Percentiles rank a stretch among this genome's conserved stretches.
Conservation (phyloP, 2,797 vertebrate species). For the Distichodus sexfasciatus region DNA sequence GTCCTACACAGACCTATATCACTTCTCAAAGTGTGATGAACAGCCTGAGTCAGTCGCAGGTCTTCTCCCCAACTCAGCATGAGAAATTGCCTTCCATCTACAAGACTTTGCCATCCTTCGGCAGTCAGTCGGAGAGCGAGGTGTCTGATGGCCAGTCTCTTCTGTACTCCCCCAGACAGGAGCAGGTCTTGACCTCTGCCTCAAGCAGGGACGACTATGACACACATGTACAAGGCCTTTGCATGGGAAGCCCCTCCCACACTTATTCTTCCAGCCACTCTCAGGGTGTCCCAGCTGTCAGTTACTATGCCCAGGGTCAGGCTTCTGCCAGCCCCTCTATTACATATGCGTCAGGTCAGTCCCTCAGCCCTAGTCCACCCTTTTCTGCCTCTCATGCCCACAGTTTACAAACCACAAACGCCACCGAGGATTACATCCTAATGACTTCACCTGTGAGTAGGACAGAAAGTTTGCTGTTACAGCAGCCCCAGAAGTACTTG, state of each 20-base stretch:
- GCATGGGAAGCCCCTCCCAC: constrained; percentile 85
- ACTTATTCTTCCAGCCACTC: constrained; percentile 87
- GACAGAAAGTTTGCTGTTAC: constrained; percentile 78
- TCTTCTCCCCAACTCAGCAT: constrained; percentile 80
- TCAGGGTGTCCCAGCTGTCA: constrained; percentile 88
- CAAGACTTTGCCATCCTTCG: constrained; percentile 85
- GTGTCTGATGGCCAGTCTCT: constrained; percentile 84
- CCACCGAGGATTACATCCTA: constrained; percentile 82
- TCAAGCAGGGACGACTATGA: constrained; percentile 80
- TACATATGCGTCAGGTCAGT: constrained; percentile 85
- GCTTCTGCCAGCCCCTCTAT: constrained; percentile 84
- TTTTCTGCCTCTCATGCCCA: constrained; percentile 82
- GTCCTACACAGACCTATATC: constrained; percentile 86
- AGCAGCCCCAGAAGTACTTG: constrained; percentile 87
- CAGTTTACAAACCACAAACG: constrained; percentile 78
- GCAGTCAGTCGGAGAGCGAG: constrained; percentile 82
- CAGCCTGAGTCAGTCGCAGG: constrained; percentile 82
- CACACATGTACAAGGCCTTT: constrained; percentile 82
- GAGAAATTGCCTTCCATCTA: constrained; percentile 89
- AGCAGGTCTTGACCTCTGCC: constrained; percentile 81
- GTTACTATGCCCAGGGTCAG: constrained; percentile 86
- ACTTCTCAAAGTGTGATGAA: constrained; percentile 77
- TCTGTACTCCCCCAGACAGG: constrained; percentile 83
- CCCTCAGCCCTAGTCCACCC: constrained; percentile 81
- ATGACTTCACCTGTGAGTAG: constrained; percentile 80